phyloP scores from a whole-genome alignment of 2,888 invertebrate genomes.

The Cyclophora punctaria region DNA sequence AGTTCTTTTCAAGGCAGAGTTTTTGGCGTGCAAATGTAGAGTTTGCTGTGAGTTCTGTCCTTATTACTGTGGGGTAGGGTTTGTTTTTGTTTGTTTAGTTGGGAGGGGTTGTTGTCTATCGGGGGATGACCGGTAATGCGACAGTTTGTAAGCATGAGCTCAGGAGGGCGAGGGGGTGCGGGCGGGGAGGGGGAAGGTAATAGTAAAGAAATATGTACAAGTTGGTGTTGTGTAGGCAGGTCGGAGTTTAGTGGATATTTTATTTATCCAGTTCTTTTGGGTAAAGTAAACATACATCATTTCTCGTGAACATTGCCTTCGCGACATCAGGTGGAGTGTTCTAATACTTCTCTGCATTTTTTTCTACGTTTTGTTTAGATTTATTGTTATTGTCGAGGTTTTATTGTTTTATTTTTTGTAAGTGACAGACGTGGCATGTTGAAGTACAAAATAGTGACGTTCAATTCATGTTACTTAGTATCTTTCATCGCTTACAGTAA shows the following conservation, averaged over 20 bases:
- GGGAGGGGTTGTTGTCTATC: slow-evolving; percentile 41
- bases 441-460: too few relatives aligned
- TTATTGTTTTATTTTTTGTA: too few relatives aligned
- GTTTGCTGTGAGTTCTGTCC: slow-evolving; percentile 23
- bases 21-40: slow-evolving; percentile 24
- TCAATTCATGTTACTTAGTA: too few relatives aligned
- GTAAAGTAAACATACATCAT: slow-evolving; percentile 22
- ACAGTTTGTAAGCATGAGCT: slow-evolving; percentile 75
- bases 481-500: too few relatives aligned
- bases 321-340: slow-evolving; percentile 14
- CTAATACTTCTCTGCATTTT: too few relatives aligned
- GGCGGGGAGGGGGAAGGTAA: slow-evolving; percentile 33
- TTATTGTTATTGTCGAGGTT: too few relatives aligned
- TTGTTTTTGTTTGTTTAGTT: slow-evolving; percentile 29
- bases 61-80: slow-evolving; percentile 33
- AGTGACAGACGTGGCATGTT: too few relatives aligned
- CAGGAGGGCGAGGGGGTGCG: slow-evolving; percentile 38
- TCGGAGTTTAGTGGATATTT: slow-evolving; percentile 48
- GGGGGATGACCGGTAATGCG: slow-evolving; percentile 66
- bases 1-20: slow-evolving; percentile 34
- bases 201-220: slow-evolving; percentile 66
- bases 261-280: slow-evolving; percentile 40
- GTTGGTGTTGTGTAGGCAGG: slow-evolving; percentile 46
- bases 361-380: not conserved
- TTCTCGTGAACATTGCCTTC: slow-evolving; percentile 17